phyloP scores from a whole-genome alignment of 2,113 vertebrate genomes.

The Stegastes partitus region DNA sequence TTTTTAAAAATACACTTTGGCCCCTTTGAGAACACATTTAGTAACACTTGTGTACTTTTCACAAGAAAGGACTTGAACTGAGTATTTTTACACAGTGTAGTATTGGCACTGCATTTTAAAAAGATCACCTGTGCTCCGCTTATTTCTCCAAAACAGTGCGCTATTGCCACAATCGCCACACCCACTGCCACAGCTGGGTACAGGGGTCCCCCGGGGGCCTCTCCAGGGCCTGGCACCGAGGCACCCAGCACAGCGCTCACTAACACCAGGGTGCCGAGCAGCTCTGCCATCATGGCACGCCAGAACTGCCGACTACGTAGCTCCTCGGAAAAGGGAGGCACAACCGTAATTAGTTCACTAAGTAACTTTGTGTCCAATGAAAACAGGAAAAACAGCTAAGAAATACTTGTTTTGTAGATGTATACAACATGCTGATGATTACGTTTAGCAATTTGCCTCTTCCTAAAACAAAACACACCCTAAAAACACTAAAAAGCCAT shows the following conservation, averaged over 20 bases:
- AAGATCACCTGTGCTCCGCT: constrained; percentile 85
- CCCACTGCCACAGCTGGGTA: constrained; percentile 86
- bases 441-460: no score
- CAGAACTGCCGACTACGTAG: constrained; percentile 85
- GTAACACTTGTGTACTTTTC: no score
- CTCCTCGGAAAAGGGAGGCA: constrained; percentile 70
- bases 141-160: constrained; percentile 86
- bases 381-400: not conserved
- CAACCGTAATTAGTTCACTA: constrained; percentile 6
- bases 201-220: constrained; percentile 72
- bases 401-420: not conserved
- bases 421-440: no score
- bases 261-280: constrained; percentile 84
- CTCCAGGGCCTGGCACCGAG: constrained; percentile 76
- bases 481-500: not conserved
- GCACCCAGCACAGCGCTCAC: constrained; percentile 86
- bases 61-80: no score
- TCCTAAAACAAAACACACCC: not conserved
- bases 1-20: no score
- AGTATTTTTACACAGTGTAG: no score
- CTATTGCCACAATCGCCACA: constrained; percentile 79
- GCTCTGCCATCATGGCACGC: constrained; percentile 83
- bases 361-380: not conserved
- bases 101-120: no score
- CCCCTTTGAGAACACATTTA: no score